A percentile compares a stretch with the other conserved stretches of the same genome.
Evolutionary conservation across 2,113 vertebrate genomes (phyloP).

Genomic region (Dicentrarchus labrax): DNA sequence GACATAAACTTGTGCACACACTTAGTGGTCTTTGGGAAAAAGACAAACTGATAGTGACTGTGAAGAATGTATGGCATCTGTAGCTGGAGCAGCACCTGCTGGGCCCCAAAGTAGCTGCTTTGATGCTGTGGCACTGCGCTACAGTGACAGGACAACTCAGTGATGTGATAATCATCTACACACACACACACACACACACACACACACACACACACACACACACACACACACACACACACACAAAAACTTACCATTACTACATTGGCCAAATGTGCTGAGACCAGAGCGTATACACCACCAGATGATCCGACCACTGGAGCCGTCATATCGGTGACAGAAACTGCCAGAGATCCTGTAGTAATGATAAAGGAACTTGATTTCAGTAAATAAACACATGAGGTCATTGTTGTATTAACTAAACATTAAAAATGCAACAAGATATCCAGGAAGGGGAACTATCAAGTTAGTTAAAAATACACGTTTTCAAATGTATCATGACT

Average conservation of each 20-base stretch:
- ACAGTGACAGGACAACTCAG: constrained; percentile 47
- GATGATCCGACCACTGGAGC: constrained; percentile 96
- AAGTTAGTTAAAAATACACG: no score
- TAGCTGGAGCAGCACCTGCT: constrained; percentile 63
- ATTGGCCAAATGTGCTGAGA: constrained; percentile 97
- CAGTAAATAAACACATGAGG: not conserved
- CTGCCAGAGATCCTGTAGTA: constrained; percentile 91
- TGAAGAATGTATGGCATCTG: constrained; percentile 71
- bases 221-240: constrained; percentile 21
- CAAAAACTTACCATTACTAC: constrained; percentile 93
- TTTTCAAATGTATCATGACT: no score
- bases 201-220: constrained; percentile 7
- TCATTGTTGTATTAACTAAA: not conserved
- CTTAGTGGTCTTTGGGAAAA: constrained; percentile 39
- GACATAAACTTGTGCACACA: constrained; percentile 14
- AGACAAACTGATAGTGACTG: constrained; percentile 14
- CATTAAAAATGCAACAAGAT: not conserved
- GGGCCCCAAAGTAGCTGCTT: constrained; percentile 27
- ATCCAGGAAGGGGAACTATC: not conserved
- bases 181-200: not conserved
- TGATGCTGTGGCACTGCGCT: constrained; percentile 41
- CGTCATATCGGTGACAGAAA: constrained; percentile 96
- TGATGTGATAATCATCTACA: constrained; percentile 47
- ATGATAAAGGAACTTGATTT: constrained; percentile 14
- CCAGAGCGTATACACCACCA: constrained; percentile 95